These are phyloP conservation scores for Glomeris marginata DNA, from an alignment of 2,888 invertebrate species.

Conservation along the genomic window DNA sequence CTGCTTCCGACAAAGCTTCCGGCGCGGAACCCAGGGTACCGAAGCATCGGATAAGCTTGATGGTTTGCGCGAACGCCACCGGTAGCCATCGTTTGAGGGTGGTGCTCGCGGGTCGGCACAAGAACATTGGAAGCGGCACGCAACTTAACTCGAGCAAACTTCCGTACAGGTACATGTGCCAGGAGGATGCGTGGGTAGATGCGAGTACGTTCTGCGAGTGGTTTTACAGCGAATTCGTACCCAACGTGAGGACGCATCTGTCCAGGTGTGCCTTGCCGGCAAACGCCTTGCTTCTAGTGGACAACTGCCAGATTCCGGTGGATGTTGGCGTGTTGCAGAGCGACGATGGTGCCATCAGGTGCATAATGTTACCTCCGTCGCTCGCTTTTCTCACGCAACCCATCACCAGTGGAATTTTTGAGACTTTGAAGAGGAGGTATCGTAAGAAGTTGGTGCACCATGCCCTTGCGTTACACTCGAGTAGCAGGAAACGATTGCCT, in stretches of 20 bases:
- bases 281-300: background rate
- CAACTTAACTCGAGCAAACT: background rate
- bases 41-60: background rate
- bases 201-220: background rate
- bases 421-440: slow-evolving; percentile 3
- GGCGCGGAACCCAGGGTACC: background rate
- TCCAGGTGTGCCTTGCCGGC: background rate
- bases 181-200: slow-evolving; percentile 4
- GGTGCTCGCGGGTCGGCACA: background rate
- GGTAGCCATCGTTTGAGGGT: slow-evolving; percentile 4
- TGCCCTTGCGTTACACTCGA: background rate
- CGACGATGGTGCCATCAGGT: slow-evolving; percentile 1
- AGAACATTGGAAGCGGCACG: background rate
- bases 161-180: background rate
- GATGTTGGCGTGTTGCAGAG: background rate
- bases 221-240: slow-evolving; percentile 6
- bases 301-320: background rate
- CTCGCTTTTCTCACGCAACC: slow-evolving; percentile 1
- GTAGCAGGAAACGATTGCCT: background rate
- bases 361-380: background rate
- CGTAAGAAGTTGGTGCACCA: background rate
- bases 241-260: background rate
- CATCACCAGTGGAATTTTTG: slow-evolving; percentile 1
- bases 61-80: slow-evolving; percentile 3
- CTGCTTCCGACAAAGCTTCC: background rate